Percentiles rank a stretch among this genome's conserved stretches.
Conservation (phyloP, 2,888 invertebrate species). For the Aleiodes testaceus region DNA sequence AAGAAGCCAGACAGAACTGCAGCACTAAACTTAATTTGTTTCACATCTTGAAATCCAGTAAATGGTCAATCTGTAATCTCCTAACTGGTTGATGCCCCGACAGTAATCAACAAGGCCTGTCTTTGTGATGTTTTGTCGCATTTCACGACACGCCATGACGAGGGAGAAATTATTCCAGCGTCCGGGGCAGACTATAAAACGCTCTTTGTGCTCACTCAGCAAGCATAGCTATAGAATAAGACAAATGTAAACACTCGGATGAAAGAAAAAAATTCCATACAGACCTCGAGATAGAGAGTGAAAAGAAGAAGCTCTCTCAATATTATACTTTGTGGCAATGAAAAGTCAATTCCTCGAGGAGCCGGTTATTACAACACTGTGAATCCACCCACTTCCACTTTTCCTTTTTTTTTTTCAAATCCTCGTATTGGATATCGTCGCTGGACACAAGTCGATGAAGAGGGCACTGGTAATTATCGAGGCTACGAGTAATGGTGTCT, state of each 20-base stretch:
- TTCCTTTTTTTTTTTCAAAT: no score
- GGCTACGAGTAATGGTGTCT: constrained; percentile 54
- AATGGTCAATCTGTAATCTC: constrained; percentile 41
- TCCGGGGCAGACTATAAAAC: constrained; percentile 69
- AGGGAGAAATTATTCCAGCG: constrained; percentile 61
- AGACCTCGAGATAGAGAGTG: constrained; percentile 33
- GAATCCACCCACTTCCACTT: constrained; percentile 27
- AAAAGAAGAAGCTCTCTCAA: constrained; percentile 43
- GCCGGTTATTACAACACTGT: neutral
- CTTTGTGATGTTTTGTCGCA: constrained; percentile 71
- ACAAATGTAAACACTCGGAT: constrained; percentile 69
- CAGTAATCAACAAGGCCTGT: constrained; percentile 67
- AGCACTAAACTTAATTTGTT: constrained; percentile 10
- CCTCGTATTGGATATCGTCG: neutral
- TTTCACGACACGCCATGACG: constrained; percentile 64
- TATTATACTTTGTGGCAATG: neutral
- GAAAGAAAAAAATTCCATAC: constrained; percentile 34
- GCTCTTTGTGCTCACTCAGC: constrained; percentile 63
- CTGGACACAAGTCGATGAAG: constrained; percentile 51
- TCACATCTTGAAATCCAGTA: constrained; percentile 29
- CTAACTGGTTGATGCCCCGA: constrained; percentile 42
- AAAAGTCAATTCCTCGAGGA: constrained; percentile 3
- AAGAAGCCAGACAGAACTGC: neutral
- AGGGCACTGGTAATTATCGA: constrained; percentile 66
- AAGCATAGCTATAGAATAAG: constrained; percentile 51